Percentiles rank a stretch among this genome's conserved stretches.
phyloP scores from a whole-genome alignment of 1,140 invertebrate genomes.

The Drosophila mayri region DNA sequence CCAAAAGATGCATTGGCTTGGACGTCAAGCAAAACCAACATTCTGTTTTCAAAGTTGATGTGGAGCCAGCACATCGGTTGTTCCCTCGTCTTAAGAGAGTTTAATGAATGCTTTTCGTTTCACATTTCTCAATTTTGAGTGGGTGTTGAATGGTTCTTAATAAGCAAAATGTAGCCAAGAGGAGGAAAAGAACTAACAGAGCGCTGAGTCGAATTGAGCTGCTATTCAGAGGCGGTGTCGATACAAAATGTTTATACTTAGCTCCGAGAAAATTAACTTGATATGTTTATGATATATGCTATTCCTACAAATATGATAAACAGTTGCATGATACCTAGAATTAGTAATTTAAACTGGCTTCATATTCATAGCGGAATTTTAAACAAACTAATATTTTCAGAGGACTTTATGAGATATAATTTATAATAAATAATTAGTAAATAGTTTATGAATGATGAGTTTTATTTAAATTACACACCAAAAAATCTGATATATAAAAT shows the following conservation, averaged over 20 bases:
- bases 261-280: constrained; percentile 1
- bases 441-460: background rate
- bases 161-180: constrained; percentile 64
- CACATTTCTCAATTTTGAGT: constrained; percentile 45
- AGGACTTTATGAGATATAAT: background rate
- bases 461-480: background rate
- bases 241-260: constrained; percentile 18
- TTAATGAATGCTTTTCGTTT: constrained; percentile 21
- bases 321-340: background rate
- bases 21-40: constrained; percentile 42
- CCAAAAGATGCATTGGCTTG: constrained; percentile 13
- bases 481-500: background rate
- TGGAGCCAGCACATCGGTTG: constrained; percentile 13
- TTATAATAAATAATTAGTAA: background rate
- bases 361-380: background rate
- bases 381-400: background rate
- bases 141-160: constrained; percentile 79
- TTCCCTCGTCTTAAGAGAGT: constrained; percentile 28
- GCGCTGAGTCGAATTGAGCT: constrained; percentile 14
- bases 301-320: constrained; percentile 7
- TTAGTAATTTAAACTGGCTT: background rate
- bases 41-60: constrained; percentile 52
- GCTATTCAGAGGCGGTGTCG: constrained; percentile 11
- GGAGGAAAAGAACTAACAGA: constrained; percentile 47
- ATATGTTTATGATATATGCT: background rate